These are phyloP conservation scores for Brenthis hecate DNA, from an alignment of 2,888 invertebrate species.

Conservation along the genomic window DNA sequence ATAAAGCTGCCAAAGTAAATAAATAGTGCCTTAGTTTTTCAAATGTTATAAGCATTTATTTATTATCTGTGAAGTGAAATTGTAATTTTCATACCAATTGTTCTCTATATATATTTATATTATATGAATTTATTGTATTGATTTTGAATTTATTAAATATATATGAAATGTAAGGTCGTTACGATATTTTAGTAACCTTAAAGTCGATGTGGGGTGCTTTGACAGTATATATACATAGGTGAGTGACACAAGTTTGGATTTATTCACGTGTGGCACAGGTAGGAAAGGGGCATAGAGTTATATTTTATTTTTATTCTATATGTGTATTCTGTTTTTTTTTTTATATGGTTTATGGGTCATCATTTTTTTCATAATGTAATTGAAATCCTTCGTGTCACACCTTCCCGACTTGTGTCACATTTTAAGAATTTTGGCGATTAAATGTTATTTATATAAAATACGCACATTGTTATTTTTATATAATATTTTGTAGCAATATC, in stretches of 20 bases:
- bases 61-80: conserved; percentile 18
- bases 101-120: background rate
- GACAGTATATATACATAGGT: conserved; percentile 59
- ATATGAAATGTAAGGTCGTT: conserved; percentile 20
- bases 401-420: conserved; percentile 83
- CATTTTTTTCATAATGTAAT: background rate
- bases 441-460: background rate
- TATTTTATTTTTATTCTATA: background rate
- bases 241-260: conserved; percentile 82
- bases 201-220: conserved; percentile 17
- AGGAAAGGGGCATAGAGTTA: conserved; percentile 65
- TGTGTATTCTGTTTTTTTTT: background rate
- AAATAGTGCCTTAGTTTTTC: conserved; percentile 19
- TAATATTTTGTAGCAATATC: no score
- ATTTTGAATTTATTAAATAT: conserved; percentile 21
- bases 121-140: conserved; percentile 19
- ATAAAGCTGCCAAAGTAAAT: conserved; percentile 39
- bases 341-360: background rate
- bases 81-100: conserved; percentile 16
- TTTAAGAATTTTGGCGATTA: conserved; percentile 40
- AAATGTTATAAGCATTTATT: conserved; percentile 21
- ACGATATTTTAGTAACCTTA: conserved; percentile 22
- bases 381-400: conserved; percentile 71
- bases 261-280: conserved; percentile 77
- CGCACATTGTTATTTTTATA: background rate